phyloP scores from a whole-genome alignment of 2,113 vertebrate genomes.

The Cromileptes altivelis region DNA sequence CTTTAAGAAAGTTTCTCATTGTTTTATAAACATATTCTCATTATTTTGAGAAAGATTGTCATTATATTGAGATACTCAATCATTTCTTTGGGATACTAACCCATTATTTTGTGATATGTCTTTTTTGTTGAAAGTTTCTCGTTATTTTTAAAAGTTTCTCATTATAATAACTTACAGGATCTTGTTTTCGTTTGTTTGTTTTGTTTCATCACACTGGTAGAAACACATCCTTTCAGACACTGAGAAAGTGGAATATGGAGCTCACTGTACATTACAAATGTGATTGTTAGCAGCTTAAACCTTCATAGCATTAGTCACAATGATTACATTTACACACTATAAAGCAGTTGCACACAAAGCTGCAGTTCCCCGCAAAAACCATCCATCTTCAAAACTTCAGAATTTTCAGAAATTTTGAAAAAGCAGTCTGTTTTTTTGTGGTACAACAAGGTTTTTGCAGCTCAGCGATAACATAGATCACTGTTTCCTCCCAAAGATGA shows the following conservation, averaged over 20 bases:
- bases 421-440: not conserved
- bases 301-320: slow-evolving; percentile 41
- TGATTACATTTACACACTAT: slow-evolving; percentile 42
- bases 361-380: slow-evolving; percentile 35
- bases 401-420: not conserved
- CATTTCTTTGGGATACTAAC: no score
- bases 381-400: not conserved
- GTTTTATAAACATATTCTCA: no score
- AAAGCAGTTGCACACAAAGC: slow-evolving; percentile 51
- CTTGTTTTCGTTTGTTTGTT: no score
- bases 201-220: no score
- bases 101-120: no score
- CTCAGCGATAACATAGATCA: slow-evolving; percentile 1
- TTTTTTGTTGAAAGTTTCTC: no score
- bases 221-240: no score
- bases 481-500: not conserved
- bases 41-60: no score
- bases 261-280: slow-evolving; percentile 67
- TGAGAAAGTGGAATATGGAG: slow-evolving; percentile 49
- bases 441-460: slow-evolving; percentile 33
- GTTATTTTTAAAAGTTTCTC: no score
- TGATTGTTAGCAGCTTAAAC: slow-evolving; percentile 44
- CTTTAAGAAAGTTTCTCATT: no score
- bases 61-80: no score
- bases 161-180: no score